Conservation (phyloP, 2,113 vertebrate species). For the Alexandromys fortis region DNA sequence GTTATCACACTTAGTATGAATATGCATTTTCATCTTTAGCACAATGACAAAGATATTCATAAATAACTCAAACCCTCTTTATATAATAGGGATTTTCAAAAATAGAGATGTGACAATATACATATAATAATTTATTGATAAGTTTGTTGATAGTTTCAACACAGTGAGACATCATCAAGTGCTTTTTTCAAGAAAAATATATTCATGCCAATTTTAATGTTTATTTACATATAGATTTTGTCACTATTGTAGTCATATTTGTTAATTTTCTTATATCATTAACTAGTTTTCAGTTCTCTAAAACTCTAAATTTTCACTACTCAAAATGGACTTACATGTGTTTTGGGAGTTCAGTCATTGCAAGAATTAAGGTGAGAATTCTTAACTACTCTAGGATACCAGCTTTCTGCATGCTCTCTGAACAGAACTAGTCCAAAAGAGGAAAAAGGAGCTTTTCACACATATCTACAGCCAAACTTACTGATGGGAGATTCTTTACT, state of each 20-base stretch:
- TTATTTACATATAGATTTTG: neutral
- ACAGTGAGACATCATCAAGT: neutral
- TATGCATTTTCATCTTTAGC: neutral
- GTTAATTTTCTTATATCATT: neutral
- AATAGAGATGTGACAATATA: neutral
- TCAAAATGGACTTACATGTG: neutral
- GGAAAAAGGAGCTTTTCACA: fast-evolving
- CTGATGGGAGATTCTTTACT: neutral
- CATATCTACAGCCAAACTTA: too few species aligned
- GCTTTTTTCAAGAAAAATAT: neutral
- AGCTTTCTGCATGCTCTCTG: neutral
- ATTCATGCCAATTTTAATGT: neutral
- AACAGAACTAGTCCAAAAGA: neutral
- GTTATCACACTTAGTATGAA: neutral
- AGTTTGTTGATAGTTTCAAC: neutral
- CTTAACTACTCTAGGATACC: neutral
- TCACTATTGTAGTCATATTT: neutral
- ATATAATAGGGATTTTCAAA: neutral
- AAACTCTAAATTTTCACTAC: neutral
- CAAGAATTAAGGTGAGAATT: neutral
- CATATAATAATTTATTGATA: neutral
- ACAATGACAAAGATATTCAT: neutral
- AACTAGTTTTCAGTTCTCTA: neutral
- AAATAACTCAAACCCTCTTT: neutral
- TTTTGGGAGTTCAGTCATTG: neutral